A percentile compares a stretch with the other conserved stretches of the same genome.
These are phyloP conservation scores for Adelphocoris suturalis DNA, from an alignment of 2,888 invertebrate genomes.

Conservation along the genomic window DNA sequence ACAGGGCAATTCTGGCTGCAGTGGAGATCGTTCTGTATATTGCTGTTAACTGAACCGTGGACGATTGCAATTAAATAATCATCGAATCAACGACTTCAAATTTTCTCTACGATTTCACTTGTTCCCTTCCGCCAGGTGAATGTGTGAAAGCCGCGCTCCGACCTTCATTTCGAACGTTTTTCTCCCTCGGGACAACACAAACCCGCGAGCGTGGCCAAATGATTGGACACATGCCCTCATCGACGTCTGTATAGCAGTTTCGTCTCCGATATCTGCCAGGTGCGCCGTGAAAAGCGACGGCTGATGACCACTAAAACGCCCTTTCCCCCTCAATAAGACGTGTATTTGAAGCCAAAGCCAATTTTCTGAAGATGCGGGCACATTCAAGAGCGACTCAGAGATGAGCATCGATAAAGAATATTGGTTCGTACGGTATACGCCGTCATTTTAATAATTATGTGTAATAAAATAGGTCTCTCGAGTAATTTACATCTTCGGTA, in stretches of 20 bases:
- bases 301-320: constrained; percentile 16
- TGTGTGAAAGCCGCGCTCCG: background rate
- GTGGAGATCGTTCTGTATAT: no score
- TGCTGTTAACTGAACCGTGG: no score
- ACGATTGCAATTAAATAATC: no score
- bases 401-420: no score
- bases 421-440: no score
- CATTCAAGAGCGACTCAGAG: background rate
- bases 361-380: background rate
- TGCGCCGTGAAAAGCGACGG: background rate
- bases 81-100: no score
- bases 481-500: no score
- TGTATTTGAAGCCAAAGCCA: background rate
- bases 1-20: no score
- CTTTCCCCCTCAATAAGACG: background rate
- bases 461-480: no score
- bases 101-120: background rate
- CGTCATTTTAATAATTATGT: no score
- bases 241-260: background rate
- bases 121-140: background rate
- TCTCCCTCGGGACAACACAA: background rate
- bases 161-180: constrained; percentile 20
- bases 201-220: constrained; percentile 19
- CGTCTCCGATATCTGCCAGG: constrained; percentile 22
- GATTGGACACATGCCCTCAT: constrained; percentile 25